Base-by-base conservation (phyloP, 2,888 invertebrate species). In the Synergus itoensis region DNA sequence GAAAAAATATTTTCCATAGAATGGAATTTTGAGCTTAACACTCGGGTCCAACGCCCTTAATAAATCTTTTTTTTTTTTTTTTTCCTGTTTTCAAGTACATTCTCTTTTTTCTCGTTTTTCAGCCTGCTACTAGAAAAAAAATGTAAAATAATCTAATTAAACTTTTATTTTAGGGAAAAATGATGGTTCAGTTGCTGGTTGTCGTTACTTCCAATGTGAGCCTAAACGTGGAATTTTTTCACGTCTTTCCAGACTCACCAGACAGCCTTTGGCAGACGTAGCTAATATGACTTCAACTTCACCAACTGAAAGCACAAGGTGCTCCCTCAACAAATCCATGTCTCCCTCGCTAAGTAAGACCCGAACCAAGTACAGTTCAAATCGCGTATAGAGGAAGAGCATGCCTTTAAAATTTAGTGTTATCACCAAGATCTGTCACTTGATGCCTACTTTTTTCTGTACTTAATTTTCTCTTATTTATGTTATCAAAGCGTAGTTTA, bases 191-290 rank as follows among this genome's bases (percentile, higher is more conserved):
- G 98, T 99, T 82, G 97, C 97, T 78, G 98, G 98, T 77, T 95
- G 95, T 78, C 95, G 97, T 75, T 99, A 99, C 93, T 99, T 99
- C 93, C 98, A 98, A 92, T 99, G 99, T 91, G 96, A 97, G 89
- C 95, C 97, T 40, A 96, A 97, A 89, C 96, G 96, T 80, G 99
- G 99, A n/a, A 96, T 99, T 21, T 99, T 99, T 92, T 98, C 98
- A 43, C 95, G 97, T 36, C 94, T 98, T 79, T 97, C 97, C 60
- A 96, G 98, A 82, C 94, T 99, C 75, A 97, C 97, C 4, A 94
- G 96, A 84, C 93, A 94, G 77, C 96, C 97, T 9, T 90, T 97
- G 76, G 90, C 94, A 78, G 94, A 94, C 81, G 87, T 91, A 9
- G 91, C 92, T n/a, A 94, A 81, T 76, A 85, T 81, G 77, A 81